Evolutionary conservation across 1,140 invertebrate genomes (phyloP).

Genomic region (Procambarus clarkii): DNA sequence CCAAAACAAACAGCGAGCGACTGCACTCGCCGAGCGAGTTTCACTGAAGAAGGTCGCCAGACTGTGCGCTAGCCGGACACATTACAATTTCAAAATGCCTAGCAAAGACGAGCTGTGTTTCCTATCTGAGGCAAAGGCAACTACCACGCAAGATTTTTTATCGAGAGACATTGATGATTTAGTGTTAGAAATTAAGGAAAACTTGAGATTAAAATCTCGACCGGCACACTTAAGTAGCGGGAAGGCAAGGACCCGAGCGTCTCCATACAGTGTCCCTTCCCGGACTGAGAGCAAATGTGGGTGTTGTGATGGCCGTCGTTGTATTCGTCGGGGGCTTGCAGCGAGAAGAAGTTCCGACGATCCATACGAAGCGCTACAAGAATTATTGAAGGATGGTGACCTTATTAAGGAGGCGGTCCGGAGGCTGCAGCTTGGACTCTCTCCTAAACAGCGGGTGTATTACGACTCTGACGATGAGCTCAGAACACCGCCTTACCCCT

Average conservation of each 20-base stretch:
- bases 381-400: constrained; percentile 81
- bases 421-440: constrained; percentile 79
- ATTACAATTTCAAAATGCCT: constrained; percentile 73
- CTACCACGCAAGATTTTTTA: constrained; percentile 76
- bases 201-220: constrained; percentile 78
- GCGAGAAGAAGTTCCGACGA: constrained; percentile 77
- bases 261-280: constrained; percentile 81
- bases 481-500: constrained; percentile 71
- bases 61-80: constrained; percentile 3
- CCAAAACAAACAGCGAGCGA: constrained; percentile 65
- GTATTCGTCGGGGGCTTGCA: constrained; percentile 62
- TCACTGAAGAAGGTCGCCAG: constrained; percentile 35
- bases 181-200: constrained; percentile 84
- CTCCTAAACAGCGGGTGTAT: constrained; percentile 68
- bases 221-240: constrained; percentile 76
- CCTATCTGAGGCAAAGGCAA: constrained; percentile 70
- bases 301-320: constrained; percentile 70
- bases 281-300: constrained; percentile 73
- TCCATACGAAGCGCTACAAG: constrained; percentile 83
- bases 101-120: constrained; percentile 75
- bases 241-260: constrained; percentile 78
- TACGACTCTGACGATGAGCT: constrained; percentile 72
- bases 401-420: constrained; percentile 85
- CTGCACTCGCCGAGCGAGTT: constrained; percentile 65
- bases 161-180: constrained; percentile 81